Base-by-base conservation (phyloP, 2,888 invertebrate genomes). In the Molorchus minor region DNA sequence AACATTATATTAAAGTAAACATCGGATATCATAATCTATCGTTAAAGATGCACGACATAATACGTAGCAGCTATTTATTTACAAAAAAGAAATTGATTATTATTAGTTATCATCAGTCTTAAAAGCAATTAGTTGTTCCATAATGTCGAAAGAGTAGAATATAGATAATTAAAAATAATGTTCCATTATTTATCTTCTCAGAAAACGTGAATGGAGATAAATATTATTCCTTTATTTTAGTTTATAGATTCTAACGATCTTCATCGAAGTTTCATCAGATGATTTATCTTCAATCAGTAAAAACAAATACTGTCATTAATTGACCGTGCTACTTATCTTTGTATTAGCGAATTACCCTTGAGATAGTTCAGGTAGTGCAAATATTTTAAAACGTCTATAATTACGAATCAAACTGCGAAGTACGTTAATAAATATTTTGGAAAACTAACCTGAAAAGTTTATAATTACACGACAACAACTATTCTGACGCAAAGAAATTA, bases 181-280 rank as follows among this genome's bases (percentile, higher is more conserved):
- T 33, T n/a, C 12, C 33, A 33, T n/a, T 33, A 33, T 33, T 33
- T 3, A 33, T 33, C 33, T 33, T 33, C 33, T 33, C n/a, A 33
- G 33, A n/a, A 33, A 33, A 33, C 33, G 33, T 33, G 33, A 33
- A 33, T 33, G 12, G 33, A 7, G 33, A 33, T 33, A 33, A 33
- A 33, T 33, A 33, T 33, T 33, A 7, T 33, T 33, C 33, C n/a
- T 33, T 33, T 33, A 33, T 33, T 33, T 33, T 33, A 33, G 33
- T 33, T 33, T 33, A 33, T 33, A 33, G 33, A 33, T 10, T 7
- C 33, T 33, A 33, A 33, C 33, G 33, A 33, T 33, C 3, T 33
- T 33, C 33, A 33, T 33, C 33, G 33, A 33, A 33, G 10, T 33
- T n/a, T 33, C 33, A 33, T 33, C 33, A 33, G 33, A 33, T 33